These are phyloP conservation scores for Myopa testacea DNA, from an alignment of 2,888 invertebrate species.

Conservation along the genomic window DNA sequence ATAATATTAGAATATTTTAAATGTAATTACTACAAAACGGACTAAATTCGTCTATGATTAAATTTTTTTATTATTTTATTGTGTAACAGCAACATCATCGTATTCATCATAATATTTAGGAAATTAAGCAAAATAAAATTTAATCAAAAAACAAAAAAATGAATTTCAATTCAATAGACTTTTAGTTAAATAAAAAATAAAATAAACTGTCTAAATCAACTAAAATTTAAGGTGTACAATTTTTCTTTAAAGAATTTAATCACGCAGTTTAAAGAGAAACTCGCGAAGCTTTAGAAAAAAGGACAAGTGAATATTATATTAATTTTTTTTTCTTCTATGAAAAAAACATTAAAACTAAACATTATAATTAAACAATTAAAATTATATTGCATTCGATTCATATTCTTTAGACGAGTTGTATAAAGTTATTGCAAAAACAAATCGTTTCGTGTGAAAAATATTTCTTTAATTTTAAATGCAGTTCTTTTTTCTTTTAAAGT, in stretches of 20 bases:
- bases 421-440: slow-evolving; percentile 34
- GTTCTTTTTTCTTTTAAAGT: slow-evolving; percentile 37
- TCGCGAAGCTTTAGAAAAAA: slow-evolving; percentile 54
- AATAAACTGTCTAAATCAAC: slow-evolving; percentile 26
- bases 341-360: slow-evolving; percentile 21
- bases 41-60: slow-evolving; percentile 40
- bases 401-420: slow-evolving; percentile 26
- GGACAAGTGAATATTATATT: slow-evolving; percentile 55
- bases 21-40: slow-evolving; percentile 30
- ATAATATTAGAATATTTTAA: slow-evolving; percentile 7
- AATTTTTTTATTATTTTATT: slow-evolving; percentile 12
- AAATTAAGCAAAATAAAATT: slow-evolving; percentile 21
- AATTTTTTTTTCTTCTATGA: background rate
- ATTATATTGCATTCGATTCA: slow-evolving; percentile 48
- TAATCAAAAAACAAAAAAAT: slow-evolving; percentile 20
- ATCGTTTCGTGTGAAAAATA: background rate
- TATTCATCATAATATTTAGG: background rate
- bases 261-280: slow-evolving; percentile 1
- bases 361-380: slow-evolving; percentile 40
- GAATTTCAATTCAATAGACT: slow-evolving; percentile 29
- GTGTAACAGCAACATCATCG: slow-evolving; percentile 23
- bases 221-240: slow-evolving; percentile 42
- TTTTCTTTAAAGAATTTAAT: background rate
- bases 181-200: slow-evolving; percentile 38
- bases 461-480: slow-evolving; percentile 43